Percentiles rank a stretch among this genome's conserved stretches.
These are phyloP conservation scores for Speoplatyrhinus poulsoni DNA, from an alignment of 2,113 vertebrate genomes.

Conservation along the genomic window DNA sequence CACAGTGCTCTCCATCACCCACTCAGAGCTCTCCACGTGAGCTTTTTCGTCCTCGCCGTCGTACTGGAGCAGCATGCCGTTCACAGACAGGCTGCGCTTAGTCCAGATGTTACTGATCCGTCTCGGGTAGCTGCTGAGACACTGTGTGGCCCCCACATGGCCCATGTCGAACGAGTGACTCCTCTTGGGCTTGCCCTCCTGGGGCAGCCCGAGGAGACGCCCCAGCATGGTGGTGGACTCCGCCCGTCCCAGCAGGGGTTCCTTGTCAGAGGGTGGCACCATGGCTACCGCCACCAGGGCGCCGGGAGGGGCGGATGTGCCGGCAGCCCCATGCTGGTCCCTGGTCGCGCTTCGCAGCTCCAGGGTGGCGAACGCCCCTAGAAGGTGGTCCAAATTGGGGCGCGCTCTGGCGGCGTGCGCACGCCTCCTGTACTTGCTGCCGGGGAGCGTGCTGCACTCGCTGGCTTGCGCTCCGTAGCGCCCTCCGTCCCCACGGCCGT, in stretches of 20 bases:
- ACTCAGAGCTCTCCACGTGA: conserved; percentile 87
- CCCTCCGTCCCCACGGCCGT: conserved; percentile 78
- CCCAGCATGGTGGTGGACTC: conserved; percentile 76
- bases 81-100: conserved; percentile 96
- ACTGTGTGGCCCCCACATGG: conserved; percentile 81
- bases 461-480: conserved; percentile 80
- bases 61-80: conserved; percentile 93
- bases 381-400: conserved; percentile 88
- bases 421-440: conserved; percentile 87
- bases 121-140: conserved; percentile 86
- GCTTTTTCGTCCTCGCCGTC: conserved; percentile 87
- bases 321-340: conserved; percentile 67
- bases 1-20: conserved; percentile 99
- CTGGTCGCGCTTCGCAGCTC: conserved; percentile 87
- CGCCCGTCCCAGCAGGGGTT: conserved; percentile 88
- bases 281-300: conserved; percentile 67
- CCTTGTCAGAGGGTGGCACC: conserved; percentile 85
- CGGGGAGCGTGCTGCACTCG: conserved; percentile 82
- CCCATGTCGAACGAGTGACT: conserved; percentile 99
- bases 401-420: conserved; percentile 78
- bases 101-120: conserved; percentile 97
- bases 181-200: conserved; percentile 91
- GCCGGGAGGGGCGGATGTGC: conserved; percentile 44
- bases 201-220: conserved; percentile 86
- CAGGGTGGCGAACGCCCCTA: conserved; percentile 93